Evolutionary conservation across 2,797 vertebrate species (phyloP).

Genomic region (Sebastes wilsoni): DNA sequence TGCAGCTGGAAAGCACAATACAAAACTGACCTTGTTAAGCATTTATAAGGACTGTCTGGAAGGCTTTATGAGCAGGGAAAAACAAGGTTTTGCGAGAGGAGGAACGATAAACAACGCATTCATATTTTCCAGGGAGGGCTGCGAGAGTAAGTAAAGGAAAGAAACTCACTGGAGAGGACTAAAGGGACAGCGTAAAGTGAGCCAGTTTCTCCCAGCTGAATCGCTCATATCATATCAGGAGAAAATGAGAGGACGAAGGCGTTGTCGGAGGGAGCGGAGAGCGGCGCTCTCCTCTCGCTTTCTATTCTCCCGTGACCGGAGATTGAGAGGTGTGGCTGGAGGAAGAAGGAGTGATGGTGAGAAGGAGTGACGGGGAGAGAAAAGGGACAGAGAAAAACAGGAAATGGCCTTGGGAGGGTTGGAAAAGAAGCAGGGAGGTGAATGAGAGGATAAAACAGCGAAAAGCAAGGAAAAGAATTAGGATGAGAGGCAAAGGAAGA

Average conservation of each 20-base stretch:
- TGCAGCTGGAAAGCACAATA: constrained; percentile 51
- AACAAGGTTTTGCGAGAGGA: constrained; percentile 57
- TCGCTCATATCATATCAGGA: constrained; percentile 34
- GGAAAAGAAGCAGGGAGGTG: constrained; percentile 22
- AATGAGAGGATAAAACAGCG: not conserved
- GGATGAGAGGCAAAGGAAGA: not conserved
- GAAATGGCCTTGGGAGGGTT: constrained; percentile 31
- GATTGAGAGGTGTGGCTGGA: constrained; percentile 59
- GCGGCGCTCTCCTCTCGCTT: constrained; percentile 30
- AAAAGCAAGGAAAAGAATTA: not conserved
- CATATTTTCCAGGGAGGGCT: constrained; percentile 67
- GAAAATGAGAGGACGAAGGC: constrained; percentile 43
- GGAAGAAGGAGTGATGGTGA: constrained; percentile 46
- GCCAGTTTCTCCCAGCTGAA: constrained; percentile 26
- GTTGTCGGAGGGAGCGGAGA: constrained; percentile 19
- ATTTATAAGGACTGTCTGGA: constrained; percentile 73
- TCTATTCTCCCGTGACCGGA: constrained; percentile 42
- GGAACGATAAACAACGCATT: constrained; percentile 67
- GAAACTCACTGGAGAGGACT: constrained; percentile 1
- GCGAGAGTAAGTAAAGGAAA: not conserved
- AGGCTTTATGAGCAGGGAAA: constrained; percentile 68
- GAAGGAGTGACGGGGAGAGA: constrained; percentile 41
- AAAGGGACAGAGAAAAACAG: constrained; percentile 43
- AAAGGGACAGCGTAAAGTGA: not conserved
- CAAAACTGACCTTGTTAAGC: constrained; percentile 74